Evolutionary conservation across 2,113 vertebrate genomes (phyloP).

Genomic region (Hepsetus odoe): DNA sequence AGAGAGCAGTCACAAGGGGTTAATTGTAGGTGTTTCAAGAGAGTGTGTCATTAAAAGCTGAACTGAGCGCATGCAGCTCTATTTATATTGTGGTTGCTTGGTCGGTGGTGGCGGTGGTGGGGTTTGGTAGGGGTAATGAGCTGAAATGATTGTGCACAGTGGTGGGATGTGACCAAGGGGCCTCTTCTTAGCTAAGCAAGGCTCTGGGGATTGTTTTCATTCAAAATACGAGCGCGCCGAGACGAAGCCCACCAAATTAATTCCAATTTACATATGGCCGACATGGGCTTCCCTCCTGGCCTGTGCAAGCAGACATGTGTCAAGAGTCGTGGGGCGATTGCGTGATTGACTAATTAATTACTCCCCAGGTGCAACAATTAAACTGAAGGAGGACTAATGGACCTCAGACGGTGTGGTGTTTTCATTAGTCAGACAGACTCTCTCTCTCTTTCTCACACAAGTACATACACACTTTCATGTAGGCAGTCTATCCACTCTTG

Average conservation of each 20-base stretch:
- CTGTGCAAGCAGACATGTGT: constrained; percentile 70
- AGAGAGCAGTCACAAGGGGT: constrained; percentile 77
- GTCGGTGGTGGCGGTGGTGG: constrained; percentile 66
- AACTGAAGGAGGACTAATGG: constrained; percentile 77
- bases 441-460: constrained; percentile 9
- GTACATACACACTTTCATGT: constrained; percentile 16
- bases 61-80: constrained; percentile 83
- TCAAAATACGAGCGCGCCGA: constrained; percentile 82
- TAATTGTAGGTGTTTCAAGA: constrained; percentile 79
- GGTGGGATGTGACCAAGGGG: constrained; percentile 82
- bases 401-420: constrained; percentile 58
- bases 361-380: constrained; percentile 76
- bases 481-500: constrained; percentile 2
- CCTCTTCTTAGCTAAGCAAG: constrained; percentile 78
- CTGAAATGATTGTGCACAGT: constrained; percentile 91
- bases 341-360: constrained; percentile 86
- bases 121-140: constrained; percentile 84
- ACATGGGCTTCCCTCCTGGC: constrained; percentile 77
- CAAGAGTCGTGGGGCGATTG: constrained; percentile 75
- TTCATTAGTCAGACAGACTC: constrained; percentile 31
- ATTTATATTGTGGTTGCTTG: constrained; percentile 80
- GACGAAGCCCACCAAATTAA: constrained; percentile 87
- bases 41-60: constrained; percentile 81
- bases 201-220: constrained; percentile 86
- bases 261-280: constrained; percentile 89